phyloP scores from a whole-genome alignment of 1,140 invertebrate species.

The Pemphigus obesinymphae region DNA sequence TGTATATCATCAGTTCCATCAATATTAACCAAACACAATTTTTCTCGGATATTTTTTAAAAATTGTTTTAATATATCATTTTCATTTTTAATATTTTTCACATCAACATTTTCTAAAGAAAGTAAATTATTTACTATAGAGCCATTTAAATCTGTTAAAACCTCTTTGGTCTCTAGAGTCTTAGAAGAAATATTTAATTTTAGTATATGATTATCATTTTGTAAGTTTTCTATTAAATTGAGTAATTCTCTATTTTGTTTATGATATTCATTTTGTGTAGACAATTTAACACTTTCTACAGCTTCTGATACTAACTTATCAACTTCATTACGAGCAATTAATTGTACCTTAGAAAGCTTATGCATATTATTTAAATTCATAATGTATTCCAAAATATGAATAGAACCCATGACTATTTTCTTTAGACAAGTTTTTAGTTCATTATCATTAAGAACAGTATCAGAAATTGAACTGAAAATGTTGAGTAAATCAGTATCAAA shows the following conservation, averaged over 20 bases:
- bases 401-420: not conserved
- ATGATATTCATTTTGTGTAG: not conserved
- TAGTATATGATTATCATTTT: constrained; percentile 1
- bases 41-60: not conserved
- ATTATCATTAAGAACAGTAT: not conserved
- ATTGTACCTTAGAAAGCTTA: not conserved
- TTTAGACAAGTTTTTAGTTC: not conserved
- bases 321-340: not conserved
- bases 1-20: not conserved
- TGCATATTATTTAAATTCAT: not conserved
- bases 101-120: not conserved
- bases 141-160: constrained; percentile 11
- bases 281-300: constrained; percentile 2
- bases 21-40: not conserved
- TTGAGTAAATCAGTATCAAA: not conserved
- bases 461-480: not conserved
- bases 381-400: not conserved
- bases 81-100: not conserved
- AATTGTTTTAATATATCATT: not conserved
- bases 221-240: not conserved
- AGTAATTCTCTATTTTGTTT: not conserved
- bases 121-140: not conserved
- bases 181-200: not conserved
- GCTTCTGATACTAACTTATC: constrained; percentile 4
- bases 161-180: not conserved